Percentiles rank a stretch among this genome's conserved stretches.
phyloP scores from a whole-genome alignment of 2,888 invertebrate genomes.

The Argyra leucocephala region DNA sequence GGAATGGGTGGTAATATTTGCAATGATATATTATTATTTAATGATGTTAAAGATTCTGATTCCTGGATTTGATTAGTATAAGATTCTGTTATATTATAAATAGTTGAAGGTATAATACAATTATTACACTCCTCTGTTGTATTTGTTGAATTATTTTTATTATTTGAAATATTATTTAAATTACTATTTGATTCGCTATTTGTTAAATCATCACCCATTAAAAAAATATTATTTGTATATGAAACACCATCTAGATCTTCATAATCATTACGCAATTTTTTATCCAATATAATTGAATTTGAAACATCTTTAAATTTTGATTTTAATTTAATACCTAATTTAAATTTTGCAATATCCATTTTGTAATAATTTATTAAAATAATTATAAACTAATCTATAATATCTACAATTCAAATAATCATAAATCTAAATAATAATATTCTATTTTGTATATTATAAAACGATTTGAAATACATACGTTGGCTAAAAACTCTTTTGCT shows the following conservation, averaged over 20 bases:
- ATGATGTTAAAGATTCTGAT: background rate
- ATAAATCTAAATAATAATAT: too few species aligned
- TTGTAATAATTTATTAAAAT: background rate
- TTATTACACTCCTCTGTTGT: background rate
- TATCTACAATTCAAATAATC: too few species aligned
- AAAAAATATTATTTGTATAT: background rate
- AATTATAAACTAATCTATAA: too few species aligned
- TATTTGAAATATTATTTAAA: background rate
- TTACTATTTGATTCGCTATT: background rate
- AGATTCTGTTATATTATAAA: background rate
- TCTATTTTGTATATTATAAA: too few species aligned
- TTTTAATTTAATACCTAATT: background rate
- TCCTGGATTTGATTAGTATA: background rate
- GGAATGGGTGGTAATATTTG: background rate
- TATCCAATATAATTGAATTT: background rate
- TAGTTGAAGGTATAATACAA: background rate
- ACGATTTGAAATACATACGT: too few species aligned
- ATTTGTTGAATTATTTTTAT: background rate
- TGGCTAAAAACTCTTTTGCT: too few species aligned
- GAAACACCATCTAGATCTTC: conserved; percentile 25
- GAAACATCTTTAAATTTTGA: conserved; percentile 3
- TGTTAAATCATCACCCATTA: background rate
- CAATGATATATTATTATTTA: background rate
- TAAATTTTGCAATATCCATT: background rate
- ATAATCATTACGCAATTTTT: conserved; percentile 23